Conservation (phyloP, 2,888 invertebrate species). For the Dendrolimus pini region DNA sequence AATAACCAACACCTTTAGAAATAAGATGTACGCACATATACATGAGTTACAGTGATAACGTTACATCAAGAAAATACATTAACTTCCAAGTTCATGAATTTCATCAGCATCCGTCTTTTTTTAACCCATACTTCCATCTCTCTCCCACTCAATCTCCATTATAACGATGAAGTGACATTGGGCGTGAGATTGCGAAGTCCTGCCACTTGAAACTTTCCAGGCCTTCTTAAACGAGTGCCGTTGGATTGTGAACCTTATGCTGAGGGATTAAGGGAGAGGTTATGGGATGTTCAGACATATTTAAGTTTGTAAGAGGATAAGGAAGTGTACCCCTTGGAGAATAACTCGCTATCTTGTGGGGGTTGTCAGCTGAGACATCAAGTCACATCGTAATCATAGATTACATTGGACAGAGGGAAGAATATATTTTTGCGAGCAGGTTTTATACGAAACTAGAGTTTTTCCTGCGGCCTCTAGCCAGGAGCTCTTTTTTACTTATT, state of each 20-base stretch:
- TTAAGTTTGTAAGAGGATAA: constrained; percentile 29
- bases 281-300: constrained; percentile 4
- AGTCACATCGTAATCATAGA: constrained; percentile 25
- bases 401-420: constrained; percentile 11
- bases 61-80: constrained; percentile 37
- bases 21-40: not conserved
- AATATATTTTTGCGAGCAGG: constrained; percentile 2
- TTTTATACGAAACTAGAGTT: no score
- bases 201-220: constrained; percentile 11
- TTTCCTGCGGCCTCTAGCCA: no score
- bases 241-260: constrained; percentile 20
- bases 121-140: constrained; percentile 22
- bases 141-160: constrained; percentile 58
- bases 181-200: constrained; percentile 56
- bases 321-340: constrained; percentile 53
- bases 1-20: not conserved
- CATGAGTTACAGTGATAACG: not conserved
- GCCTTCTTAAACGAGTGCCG: constrained; percentile 3
- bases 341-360: constrained; percentile 40
- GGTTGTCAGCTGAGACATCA: constrained; percentile 39
- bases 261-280: constrained; percentile 4
- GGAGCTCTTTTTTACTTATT: no score
- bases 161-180: constrained; percentile 68
- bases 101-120: constrained; percentile 37
- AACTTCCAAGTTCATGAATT: constrained; percentile 55